Evolutionary conservation across 2,113 vertebrate species (phyloP).

Genomic region (Phoenicopterus ruber): DNA sequence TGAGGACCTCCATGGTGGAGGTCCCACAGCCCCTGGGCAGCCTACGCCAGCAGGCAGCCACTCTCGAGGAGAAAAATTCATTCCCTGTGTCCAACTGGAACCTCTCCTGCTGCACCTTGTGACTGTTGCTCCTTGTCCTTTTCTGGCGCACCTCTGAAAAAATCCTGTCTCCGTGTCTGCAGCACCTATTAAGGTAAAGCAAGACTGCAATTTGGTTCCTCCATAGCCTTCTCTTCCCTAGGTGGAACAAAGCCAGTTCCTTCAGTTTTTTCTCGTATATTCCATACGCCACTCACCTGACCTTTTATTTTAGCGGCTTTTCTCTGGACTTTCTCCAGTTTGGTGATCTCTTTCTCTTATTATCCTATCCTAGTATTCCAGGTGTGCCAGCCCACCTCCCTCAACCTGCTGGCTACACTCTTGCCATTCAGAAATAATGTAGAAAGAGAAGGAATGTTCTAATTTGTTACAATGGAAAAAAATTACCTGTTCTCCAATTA

Average conservation of each 20-base stretch:
- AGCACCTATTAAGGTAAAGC: background rate
- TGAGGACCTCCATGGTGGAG: background rate
- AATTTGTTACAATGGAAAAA: background rate
- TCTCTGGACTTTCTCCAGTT: background rate
- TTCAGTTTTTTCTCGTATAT: background rate
- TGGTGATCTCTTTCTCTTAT: background rate
- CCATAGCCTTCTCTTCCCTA: background rate
- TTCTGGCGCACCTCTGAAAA: background rate
- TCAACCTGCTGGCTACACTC: background rate
- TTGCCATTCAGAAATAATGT: background rate
- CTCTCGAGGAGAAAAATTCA: background rate
- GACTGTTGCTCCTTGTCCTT: background rate
- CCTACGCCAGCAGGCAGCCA: background rate
- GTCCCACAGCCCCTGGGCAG: background rate
- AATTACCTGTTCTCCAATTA: background rate
- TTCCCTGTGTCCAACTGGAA: background rate
- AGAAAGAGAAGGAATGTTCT: background rate
- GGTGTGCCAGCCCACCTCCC: background rate
- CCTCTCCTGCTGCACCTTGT: background rate
- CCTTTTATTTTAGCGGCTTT: background rate
- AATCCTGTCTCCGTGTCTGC: background rate
- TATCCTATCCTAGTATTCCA: background rate
- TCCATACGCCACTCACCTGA: background rate
- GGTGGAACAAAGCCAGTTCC: background rate
- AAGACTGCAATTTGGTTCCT: background rate